Evolutionary conservation across 2,113 vertebrate genomes (phyloP), one percentile per base, ranked within the genome.

Genomic region (Triplophysa tibetana): DNA sequence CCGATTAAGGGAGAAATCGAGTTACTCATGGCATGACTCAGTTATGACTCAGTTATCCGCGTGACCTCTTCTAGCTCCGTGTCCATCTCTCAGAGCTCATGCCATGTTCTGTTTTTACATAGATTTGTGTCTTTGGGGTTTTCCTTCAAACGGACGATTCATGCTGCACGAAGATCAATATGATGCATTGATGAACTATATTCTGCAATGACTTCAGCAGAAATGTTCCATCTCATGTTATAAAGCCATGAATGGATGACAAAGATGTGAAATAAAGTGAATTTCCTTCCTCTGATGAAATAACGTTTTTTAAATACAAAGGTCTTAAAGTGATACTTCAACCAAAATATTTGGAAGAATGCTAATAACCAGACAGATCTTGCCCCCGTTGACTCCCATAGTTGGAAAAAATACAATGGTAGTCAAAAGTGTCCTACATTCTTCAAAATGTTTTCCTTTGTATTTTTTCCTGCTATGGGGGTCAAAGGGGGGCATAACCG

Each of bases 1-100:
- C 38, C 23, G 43, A 68, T 82, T 69, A 78, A 26, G 23, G n/a
- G 41, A 52, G 52, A 82, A 82, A 75, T 74, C n/a, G 3, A 68
- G 26, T 74, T 67, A 66, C 24, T 52, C 9, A 13, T 78, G 68
- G 73, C 43, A 8, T 29, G 17, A 24, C 41, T 78, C 41, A 38
- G 73, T 45, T 43, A 8, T 29, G 17, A 24, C 41, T 78, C 41
- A 38, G 73, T 45, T 43, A 50, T 10, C 12, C 13, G 6, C 21
- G 5, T 77, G 65, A 64, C 65, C 43, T 41, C 21, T 19, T 38
- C 72, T 29, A 4, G 29, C 33, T 38, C 19, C 62, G 3, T 38
- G 13, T 73, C 52, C 13, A 38, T 7, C 67, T 23, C 29, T 56
- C 12, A 29, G 24, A 79, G n/a, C 7, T 23, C 8, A 26, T 26